A percentile compares a stretch with the other conserved stretches of the same genome.
phyloP scores from a whole-genome alignment of 2,888 invertebrate species.

The Xylophagus ater region DNA sequence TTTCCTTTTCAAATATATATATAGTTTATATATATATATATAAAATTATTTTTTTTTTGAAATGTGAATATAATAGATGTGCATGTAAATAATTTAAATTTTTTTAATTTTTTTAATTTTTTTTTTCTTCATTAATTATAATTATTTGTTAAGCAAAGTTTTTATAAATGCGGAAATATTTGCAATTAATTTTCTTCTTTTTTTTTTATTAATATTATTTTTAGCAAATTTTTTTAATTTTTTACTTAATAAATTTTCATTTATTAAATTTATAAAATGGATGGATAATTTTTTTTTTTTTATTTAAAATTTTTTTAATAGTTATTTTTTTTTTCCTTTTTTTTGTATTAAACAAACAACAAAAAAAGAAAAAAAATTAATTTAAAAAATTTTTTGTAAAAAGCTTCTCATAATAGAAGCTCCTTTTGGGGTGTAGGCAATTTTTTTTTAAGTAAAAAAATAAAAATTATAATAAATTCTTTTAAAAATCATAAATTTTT shows the following conservation, averaged over 20 bases:
- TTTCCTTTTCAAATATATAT: too few species aligned
- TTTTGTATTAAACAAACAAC: neutral
- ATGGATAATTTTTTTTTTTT: conserved; percentile 8
- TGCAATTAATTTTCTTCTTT: conserved; percentile 4
- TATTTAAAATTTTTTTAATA: neutral
- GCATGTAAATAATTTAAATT: neutral
- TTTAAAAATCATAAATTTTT: neutral
- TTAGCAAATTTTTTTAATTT: conserved; percentile 7
- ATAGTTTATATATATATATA: too few species aligned
- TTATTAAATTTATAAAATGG: conserved; percentile 10
- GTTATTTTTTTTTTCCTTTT: neutral
- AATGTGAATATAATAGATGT: neutral
- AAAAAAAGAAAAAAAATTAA: neutral
- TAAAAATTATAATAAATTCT: neutral
- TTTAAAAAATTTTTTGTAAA: too few species aligned
- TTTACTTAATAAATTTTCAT: conserved; percentile 3
- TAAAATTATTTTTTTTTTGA: neutral
- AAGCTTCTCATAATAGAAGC: neutral
- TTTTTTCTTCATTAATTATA: neutral
- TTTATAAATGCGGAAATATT: conserved; percentile 4
- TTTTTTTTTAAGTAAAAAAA: neutral
- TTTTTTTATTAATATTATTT: conserved; percentile 1
- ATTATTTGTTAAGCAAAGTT: neutral
- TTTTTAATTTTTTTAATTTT: neutral
- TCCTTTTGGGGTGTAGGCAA: neutral